Base-by-base conservation (phyloP, 2,113 vertebrate genomes). In the Chloroceryle aenea region DNA sequence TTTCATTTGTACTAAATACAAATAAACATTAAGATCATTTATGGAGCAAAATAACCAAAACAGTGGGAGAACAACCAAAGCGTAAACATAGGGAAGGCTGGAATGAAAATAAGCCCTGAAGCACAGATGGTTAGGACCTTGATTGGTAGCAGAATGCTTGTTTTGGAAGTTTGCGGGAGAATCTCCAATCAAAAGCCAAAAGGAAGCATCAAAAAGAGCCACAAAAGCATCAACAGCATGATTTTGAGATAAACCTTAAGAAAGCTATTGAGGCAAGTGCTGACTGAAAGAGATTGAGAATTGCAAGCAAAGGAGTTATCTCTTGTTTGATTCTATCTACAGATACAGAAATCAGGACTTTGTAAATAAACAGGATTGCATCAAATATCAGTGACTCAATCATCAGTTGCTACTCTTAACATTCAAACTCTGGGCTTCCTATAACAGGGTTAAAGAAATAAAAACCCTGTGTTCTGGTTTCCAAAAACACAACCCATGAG, bases 71-170 rank as follows among this genome's bases (percentile, higher is more conserved):
- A 90, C 84, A 94, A 95, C 74, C 84, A 95, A 95, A 97, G 76
- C 86, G 90, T 97, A 97, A 97, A 95, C 94, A 95, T 87, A 94
- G 84, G 95, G 89, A 93, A 92, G 76, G 77, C n/a, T 96, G 94
- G 95, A 97, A 97, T 93, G 94, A 97, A 96, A 96, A 97, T 89
- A 95, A 84, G 64, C 96, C 94, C 95, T 78, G 90, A 16, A 95
- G 95, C 88, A 64, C 95, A 86, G 64, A 92, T 78, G 77, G 80
- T 95, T 96, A 95, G 84, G 94, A 92, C 87, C 83, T 89, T 92
- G 82, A 93, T 66, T 89, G 80, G 94, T 95, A 95, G 74, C 64
- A 95, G 80, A 95, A 95, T 72, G 62, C 64, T 95, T 97, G 93
- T 92, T 97, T 93, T 88, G 95, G 73, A 92, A 95, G 73, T 82